Evolutionary conservation across 2,888 invertebrate genomes (phyloP), one percentile per base, ranked within the genome.

Genomic region (Thera britannica): DNA sequence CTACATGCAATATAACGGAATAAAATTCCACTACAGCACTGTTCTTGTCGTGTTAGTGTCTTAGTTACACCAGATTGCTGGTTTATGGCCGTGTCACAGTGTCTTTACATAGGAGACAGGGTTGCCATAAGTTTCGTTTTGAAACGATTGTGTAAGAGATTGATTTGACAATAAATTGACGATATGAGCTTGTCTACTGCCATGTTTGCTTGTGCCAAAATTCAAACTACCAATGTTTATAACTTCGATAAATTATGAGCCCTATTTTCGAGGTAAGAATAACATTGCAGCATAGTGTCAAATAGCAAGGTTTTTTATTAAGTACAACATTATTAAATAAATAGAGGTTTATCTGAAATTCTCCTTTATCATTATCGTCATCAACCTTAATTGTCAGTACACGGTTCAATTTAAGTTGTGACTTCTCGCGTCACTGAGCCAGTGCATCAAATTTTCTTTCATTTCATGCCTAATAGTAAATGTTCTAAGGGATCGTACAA

Each of bases 11-110:
- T 79, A 75, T 85, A 89, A 87, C 88, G 86, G 88, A 83, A 86
- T 86, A 82, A 87, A 86, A 88, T 84, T 83, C 82, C 84, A 79
- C 71, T 73, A 74, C 80, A 82, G 77, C 83, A 80, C 76, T 88
- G 91, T 89, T 82, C 78, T 82, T 86, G 90, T 85, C 90, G 82
- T 89, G 90, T 90, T 76, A 75, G 81, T 77, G 83, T 85, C 83
- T 83, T 81, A 79, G 82, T 84, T 84, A 87, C 84, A 84, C 83
- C 79, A 76, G 77, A 80, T 76, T 77, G 76, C 74, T 85, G 82
- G 82, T 87, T 88, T 89, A 88, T 86, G 82, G 79, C 79, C 77
- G 77, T 85, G 86, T 85, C 82, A 78, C 65, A 74, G 75, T 77
- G 71, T 72, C 74, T 73, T 59, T 74, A 72, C 72, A 74, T 54